Evolutionary conservation across 2,797 vertebrate species (phyloP), one percentile per base, ranked within the genome.

Genomic region (Platyrinchus mystaceus): DNA sequence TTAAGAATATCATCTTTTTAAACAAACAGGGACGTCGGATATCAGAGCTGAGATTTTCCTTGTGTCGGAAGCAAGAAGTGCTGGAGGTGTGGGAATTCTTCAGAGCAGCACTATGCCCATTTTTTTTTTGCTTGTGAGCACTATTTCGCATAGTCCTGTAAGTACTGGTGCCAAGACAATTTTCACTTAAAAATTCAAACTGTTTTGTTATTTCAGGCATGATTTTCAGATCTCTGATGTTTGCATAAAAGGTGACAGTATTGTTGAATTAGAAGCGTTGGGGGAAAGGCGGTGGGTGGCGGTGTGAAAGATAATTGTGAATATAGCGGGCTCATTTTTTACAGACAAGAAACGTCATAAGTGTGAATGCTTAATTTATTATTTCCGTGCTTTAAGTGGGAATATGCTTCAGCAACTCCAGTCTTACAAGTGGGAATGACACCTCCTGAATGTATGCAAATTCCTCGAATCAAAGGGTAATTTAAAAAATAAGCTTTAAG

Each of bases 141-240:
- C 74, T 30, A 7, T 62, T 91, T 76, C 50, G 84, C 84, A 47
- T 88, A 39, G 37, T 67, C 56, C 5, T 0, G 1, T 81, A 77
- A 85, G 64, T 53, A 80, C 2, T 20, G 4, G 21, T 96, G 84
- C 86, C 93, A 87, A 90, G 68, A 50, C 49, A 85, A 76, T 94
- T 96, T 85, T 81, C 83, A 69, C 91, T 93, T 89, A 47, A 55
- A 55, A 84, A 86, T 92, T 67, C 60, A 58, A 91, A 87, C 41
- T 73, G 14, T 49, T 94, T 56, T 83, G 64, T 87, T 34, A 28
- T 94, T 95, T 94, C 73, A 68, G 66, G 81, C 84, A 56, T 17
- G 80, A 66, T 78, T 94, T 91, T 80, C 46, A 66, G 69, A 71
- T 87, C 44, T 86, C 53, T 66, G 43, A 58, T 76, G 85, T 84